Evolutionary conservation across 2,113 vertebrate species (phyloP), one percentile per base, ranked within the genome.

Genomic region (Xiphophorus hellerii): DNA sequence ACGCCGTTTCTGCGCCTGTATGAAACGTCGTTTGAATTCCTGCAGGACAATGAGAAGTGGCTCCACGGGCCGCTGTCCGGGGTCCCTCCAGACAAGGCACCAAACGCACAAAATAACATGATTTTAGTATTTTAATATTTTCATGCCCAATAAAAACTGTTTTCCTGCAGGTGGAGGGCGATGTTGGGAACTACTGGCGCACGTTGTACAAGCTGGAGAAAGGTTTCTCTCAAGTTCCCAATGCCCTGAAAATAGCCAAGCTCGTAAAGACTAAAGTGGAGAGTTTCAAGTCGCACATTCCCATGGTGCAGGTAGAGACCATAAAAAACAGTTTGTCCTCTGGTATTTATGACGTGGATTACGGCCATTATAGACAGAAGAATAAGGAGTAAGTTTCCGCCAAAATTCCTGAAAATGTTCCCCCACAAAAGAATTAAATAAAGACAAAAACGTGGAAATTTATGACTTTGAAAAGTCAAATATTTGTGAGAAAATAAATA

Each of bases 161-260:
- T 8, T 44, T 9, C 27, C 22, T 86, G 17, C 29, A 92, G 90
- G 94, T 95, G 66, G 96, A 96, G 39, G 13, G 33, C 1, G 96
- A 96, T 25, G 89, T 94, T 44, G 94, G 94, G 22, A 96, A 94
- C 86, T 96, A 92, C 71, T 96, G 94, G 93, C 91, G 93, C 20
- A 88, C 91, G 3, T 83, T 98, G 0, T 96, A 95, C 74, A 96
- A 97, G 69, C 88, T 97, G 70, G 96, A 96, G 83, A 96, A 95
- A 92, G 69, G 71, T 67, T 96, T 97, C 58, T 71, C 85, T 1
- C 85, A 94, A 66, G 93, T 90, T 7, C 95, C 96, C 80, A 92
- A 80, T 30, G 95, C 96, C 1, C 82, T 96, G 74, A 84, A 88
- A 42, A 91, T 97, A 58, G 85, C 94, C 8, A 94, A 82, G 20